Percentiles rank a stretch among this genome's conserved stretches.
phyloP scores from a whole-genome alignment of 2,797 vertebrate genomes.

The Gadopsis bispinosus region DNA sequence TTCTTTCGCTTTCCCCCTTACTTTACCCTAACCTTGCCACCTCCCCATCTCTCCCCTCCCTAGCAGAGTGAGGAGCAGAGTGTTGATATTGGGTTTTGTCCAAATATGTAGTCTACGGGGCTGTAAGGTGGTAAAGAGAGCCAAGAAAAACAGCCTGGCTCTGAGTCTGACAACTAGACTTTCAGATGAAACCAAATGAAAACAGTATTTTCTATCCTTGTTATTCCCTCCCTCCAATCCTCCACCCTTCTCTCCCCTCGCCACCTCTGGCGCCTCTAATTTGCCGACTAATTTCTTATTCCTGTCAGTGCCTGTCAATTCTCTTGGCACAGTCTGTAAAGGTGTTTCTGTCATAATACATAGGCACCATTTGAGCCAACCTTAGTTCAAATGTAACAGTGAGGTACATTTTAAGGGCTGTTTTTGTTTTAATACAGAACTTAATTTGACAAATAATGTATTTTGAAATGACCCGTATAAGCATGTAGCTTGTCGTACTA shows the following conservation, averaged over 20 bases:
- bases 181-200: conserved; percentile 81
- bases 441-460: background rate
- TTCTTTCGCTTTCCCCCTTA: conserved; percentile 16
- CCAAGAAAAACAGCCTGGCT: conserved; percentile 83
- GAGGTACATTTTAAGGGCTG: background rate
- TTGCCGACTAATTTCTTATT: conserved; percentile 55
- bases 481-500: background rate
- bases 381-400: background rate
- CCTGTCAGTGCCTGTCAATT: conserved; percentile 35
- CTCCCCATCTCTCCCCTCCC: conserved; percentile 61
- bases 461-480: background rate
- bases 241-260: conserved; percentile 39
- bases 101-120: conserved; percentile 80
- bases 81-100: conserved; percentile 82
- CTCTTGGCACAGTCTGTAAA: background rate
- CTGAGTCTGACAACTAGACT: conserved; percentile 77
- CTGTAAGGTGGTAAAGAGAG: conserved; percentile 77
- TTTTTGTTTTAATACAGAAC: background rate
- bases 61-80: conserved; percentile 60
- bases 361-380: background rate
- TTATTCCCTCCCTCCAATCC: conserved; percentile 64
- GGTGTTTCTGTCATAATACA: conserved; percentile 8
- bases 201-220: conserved; percentile 78
- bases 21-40: conserved; percentile 56
- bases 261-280: conserved; percentile 46